Base-by-base conservation (phyloP, 2,888 invertebrate species). In the Tetrapedia diversipes region DNA sequence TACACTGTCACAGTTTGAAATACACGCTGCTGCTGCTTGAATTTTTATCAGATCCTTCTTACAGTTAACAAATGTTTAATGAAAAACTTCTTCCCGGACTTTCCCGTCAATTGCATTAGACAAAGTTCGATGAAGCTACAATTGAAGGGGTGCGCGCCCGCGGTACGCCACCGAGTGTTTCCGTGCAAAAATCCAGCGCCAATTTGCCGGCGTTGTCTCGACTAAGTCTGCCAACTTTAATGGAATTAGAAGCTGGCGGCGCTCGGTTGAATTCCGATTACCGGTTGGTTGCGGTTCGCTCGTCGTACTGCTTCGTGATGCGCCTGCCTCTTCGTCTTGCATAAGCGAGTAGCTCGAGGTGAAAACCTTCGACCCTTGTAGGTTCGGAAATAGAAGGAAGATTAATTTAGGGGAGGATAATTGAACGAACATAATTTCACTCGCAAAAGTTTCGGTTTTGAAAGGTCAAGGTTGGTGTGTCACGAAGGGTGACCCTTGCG, bases 231-330 rank as follows among this genome's bases (percentile, higher is more conserved):
- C 34, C 1, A 54, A 61, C 34, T 11, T 6, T 70, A 56, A 65
- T 39, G 7, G 34, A 60, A 61, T 37, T 54, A 34, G 3, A 24
- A 22, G 1, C 19, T 37, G 7, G 45, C 11, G 22, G 1, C 10
- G 27, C 8, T 1, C 37, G 16, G 6, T 41, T 47, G 66, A 81
- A 81, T 73, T 77, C 64, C 73, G 66, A 81, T 73, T 49, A 69
- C 54, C 47, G 57, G 60, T 19, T 54, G 11, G 59, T 51, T 54
- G 37, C 49, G 41, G 3, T 6, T 32, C 7, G 11, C 10, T 16
- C 6, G 1, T 14, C n/a, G 19, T 27, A 10, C 22, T 45, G 14
- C 8, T 37, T 14, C 14, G 4, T 19, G n/a, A 3, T 19, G n/a
- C n/a, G 41, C 14, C 43, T 37, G 37, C 37, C 27, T n/a, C 11